Evolutionary conservation across 2,888 invertebrate genomes (phyloP), one percentile per base, ranked within the genome.

Genomic region (Andrena bucephala): DNA sequence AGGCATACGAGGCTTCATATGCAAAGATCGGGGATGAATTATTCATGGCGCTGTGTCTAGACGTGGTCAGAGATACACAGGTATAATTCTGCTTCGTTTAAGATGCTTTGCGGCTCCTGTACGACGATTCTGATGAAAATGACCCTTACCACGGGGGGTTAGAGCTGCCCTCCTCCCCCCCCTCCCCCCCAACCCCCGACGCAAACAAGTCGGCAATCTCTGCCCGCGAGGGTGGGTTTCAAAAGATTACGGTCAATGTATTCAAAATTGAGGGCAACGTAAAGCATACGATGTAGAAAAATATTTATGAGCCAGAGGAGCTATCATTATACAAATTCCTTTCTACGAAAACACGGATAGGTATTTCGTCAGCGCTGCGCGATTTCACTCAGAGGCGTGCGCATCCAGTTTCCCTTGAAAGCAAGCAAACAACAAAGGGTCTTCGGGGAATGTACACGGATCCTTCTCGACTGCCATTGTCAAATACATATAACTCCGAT

Each of bases 21-120:
- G 57, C 27, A 63, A 36, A 42, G 29, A 20, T 36, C 27, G 8
- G 20, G 24, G 5, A 67, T 67, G 63, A 72, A 72, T 77, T 77
- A 77, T 77, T 72, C 72, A 67, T 67, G 42, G 7, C 4, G 20
- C 3, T n/a, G 33, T 36, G 50, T 8, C 29, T 33, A 66, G 63
- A 52, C 66, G 33, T 24, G 33, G 31, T 29, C n/a, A 57, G 20
- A n/a, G 65, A 24, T 59, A 29, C 54, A 2, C 5, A 3, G 4
- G 20, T 6, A 16, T 29, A 66, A 66, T 20, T 20, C 24, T 48
- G n/a, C 7, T 48, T 65, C 59, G 36, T 77, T 77, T 29, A 60
- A 62, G 48, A 42, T 29, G 48, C 57, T 73, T 73, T 29, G 13
- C 48, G 31, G 33, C 10, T 31, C 13, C 10, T 13, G 60, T 13